Conservation (phyloP, 2,797 vertebrate genomes). For the Gymnothorax javanicus region DNA sequence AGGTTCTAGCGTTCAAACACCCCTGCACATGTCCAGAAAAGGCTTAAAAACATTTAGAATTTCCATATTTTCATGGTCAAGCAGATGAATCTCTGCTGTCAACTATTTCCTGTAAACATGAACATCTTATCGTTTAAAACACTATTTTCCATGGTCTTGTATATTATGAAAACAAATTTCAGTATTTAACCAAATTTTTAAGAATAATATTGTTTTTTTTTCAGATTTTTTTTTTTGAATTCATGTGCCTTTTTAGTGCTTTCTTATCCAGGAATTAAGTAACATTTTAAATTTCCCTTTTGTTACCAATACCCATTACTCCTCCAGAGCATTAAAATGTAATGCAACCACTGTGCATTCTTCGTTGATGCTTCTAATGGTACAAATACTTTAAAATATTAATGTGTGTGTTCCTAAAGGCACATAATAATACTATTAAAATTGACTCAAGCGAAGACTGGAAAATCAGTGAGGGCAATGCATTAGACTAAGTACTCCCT, state of each 20-base stretch:
- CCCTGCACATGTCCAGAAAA: not conserved
- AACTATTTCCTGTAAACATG: not conserved
- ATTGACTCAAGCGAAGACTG: conserved; percentile 81
- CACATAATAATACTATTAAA: conserved; percentile 82
- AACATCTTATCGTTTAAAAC: not conserved
- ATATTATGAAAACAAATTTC: no score
- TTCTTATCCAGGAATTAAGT: conserved; percentile 76
- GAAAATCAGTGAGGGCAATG: conserved; percentile 80
- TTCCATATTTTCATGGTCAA: not conserved
- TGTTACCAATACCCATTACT: conserved; percentile 82
- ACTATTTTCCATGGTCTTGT: no score
- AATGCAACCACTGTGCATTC: conserved; percentile 78
- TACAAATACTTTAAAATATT: conserved; percentile 87
- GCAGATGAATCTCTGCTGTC: not conserved
- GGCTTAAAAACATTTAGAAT: not conserved
- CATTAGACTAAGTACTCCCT: conserved; percentile 71
- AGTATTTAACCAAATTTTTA: no score
- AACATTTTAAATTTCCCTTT: conserved; percentile 79
- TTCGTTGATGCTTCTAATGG: conserved; percentile 82
- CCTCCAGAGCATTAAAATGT: conserved; percentile 85
- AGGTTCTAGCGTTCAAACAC: not conserved
- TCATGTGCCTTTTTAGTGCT: not conserved
- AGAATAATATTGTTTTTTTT: not conserved
- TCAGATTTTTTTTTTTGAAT: not conserved
- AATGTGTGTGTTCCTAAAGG: conserved; percentile 81